Conservation (phyloP, 2,797 vertebrate genomes). For the Rhabdomys pumilio region DNA sequence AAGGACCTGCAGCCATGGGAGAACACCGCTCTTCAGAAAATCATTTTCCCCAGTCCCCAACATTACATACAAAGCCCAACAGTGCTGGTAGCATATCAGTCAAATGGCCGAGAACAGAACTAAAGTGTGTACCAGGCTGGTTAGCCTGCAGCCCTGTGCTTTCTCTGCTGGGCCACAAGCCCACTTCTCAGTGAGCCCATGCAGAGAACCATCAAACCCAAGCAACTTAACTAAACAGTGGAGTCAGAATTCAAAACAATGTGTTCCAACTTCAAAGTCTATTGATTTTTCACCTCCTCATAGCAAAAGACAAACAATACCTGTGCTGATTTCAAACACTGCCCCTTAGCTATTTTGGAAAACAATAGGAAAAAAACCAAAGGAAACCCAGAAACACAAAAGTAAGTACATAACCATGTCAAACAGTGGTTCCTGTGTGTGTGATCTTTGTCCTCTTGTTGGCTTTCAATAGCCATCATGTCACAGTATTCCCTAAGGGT, state of each 20-base stretch:
- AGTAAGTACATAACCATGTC: neutral
- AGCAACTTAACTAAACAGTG: neutral
- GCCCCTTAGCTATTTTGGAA: neutral
- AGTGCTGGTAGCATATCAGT: neutral
- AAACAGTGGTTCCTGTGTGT: neutral
- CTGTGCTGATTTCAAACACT: neutral
- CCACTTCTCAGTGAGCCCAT: neutral
- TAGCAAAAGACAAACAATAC: neutral
- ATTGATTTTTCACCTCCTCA: conserved; percentile 11
- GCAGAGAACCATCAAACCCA: neutral
- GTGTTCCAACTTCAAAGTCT: conserved; percentile 28
- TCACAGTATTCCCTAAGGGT: neutral
- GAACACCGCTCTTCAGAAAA: neutral
- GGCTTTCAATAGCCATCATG: neutral
- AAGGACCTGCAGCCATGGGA: neutral
- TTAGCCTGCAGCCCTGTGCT: neutral
- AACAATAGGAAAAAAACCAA: neutral
- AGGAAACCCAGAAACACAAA: neutral
- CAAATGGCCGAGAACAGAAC: neutral
- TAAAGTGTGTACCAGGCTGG: neutral
- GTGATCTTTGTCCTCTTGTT: neutral
- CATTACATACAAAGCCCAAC: neutral
- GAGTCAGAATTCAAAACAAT: conserved; percentile 18
- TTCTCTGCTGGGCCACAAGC: neutral
- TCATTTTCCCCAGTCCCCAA: neutral